These are phyloP conservation scores for Yponomeuta plumbellus DNA, from an alignment of 2,888 invertebrate genomes.

Conservation along the genomic window DNA sequence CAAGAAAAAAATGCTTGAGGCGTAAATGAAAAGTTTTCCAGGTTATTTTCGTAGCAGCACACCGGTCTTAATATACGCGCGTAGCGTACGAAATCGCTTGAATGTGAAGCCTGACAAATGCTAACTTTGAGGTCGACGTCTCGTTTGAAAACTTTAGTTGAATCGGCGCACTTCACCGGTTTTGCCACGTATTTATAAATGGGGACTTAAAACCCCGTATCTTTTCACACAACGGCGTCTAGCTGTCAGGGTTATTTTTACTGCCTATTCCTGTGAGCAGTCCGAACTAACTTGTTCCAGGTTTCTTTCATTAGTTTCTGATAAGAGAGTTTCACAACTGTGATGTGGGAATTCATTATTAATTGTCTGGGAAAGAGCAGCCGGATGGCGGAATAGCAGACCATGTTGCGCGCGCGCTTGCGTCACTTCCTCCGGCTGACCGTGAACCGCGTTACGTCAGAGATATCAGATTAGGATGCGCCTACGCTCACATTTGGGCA, in stretches of 20 bases:
- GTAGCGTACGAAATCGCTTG: conserved; percentile 12
- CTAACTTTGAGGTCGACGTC: conserved; percentile 1
- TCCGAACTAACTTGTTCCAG: no score
- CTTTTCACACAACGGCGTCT: no score
- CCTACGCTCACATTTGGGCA: conserved; percentile 34
- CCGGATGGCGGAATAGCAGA: not conserved
- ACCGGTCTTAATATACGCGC: not conserved
- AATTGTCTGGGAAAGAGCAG: not conserved
- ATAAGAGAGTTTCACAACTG: not conserved
- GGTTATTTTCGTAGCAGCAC: no score
- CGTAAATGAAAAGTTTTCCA: no score
- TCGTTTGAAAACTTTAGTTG: conserved; percentile 31
- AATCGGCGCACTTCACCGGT: not conserved
- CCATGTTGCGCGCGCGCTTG: conserved; percentile 38
- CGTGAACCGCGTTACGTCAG: conserved; percentile 72
- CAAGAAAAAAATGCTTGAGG: no score
- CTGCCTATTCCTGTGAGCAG: no score
- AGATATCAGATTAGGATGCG: conserved; percentile 57
- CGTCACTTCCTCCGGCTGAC: conserved; percentile 73
- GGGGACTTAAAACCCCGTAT: not conserved
- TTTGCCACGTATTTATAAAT: not conserved
- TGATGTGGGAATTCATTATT: not conserved
- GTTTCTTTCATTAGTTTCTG: no score
- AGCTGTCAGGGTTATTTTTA: no score
- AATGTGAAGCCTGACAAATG: conserved; percentile 15